Percentiles rank a stretch among this genome's conserved stretches.
phyloP scores from a whole-genome alignment of 2,113 vertebrate species.

The Nibea coibor region DNA sequence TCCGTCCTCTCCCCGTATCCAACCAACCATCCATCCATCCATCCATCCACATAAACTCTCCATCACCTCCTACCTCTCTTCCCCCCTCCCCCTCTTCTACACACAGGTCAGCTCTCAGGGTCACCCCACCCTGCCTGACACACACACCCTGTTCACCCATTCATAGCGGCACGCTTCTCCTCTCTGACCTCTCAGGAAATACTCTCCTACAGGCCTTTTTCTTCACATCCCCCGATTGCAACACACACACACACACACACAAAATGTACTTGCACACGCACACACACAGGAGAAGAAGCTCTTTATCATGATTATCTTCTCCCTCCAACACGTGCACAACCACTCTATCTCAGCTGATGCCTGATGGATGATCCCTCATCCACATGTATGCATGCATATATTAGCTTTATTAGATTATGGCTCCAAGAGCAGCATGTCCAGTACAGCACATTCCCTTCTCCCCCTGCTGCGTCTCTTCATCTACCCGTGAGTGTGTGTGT shows the following conservation, averaged over 20 bases:
- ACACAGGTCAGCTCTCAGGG: conserved; percentile 64
- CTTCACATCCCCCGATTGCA: background rate
- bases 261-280: conserved; percentile 24
- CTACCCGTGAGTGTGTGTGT: background rate
- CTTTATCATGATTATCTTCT: conserved; percentile 66
- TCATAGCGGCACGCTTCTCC: conserved; percentile 56
- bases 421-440: conserved; percentile 54
- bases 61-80: conserved; percentile 13
- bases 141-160: conserved; percentile 48
- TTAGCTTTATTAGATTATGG: conserved; percentile 73
- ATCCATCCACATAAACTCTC: background rate
- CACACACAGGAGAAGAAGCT: conserved; percentile 28
- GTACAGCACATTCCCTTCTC: conserved; percentile 47
- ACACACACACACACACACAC: conserved; percentile 20
- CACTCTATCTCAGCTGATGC: conserved; percentile 42
- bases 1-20: conserved; percentile 1
- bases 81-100: conserved; percentile 21
- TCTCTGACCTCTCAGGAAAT: conserved; percentile 47
- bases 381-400: conserved; percentile 70
- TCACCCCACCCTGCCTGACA: conserved; percentile 42
- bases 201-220: conserved; percentile 20
- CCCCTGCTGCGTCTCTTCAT: conserved; percentile 40
- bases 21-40: conserved; percentile 7
- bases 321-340: conserved; percentile 6
- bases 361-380: conserved; percentile 73